Evolutionary conservation across 1,140 invertebrate genomes (phyloP), one percentile per base, ranked within the genome.

Genomic region (Sycobia sp.): DNA sequence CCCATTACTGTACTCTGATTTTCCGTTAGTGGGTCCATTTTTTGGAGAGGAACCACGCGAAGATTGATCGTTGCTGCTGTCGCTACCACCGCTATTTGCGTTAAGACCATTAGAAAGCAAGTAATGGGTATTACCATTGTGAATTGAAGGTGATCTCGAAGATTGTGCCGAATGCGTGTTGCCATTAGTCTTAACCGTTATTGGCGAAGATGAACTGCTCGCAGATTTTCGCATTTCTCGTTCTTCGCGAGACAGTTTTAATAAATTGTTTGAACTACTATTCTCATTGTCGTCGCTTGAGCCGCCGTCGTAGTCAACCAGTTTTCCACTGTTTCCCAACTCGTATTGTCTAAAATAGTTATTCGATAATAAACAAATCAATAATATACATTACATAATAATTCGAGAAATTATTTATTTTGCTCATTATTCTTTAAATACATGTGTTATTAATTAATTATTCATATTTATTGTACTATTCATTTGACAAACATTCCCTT

Each of bases 241-340:
- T 5, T 66, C 11, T 22, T 32, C 51, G 8, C 41, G 18, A 8
- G 25, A 20, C 14, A 32, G 2, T 25, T 55, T 55, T 20, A 25
- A 8, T 4, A 3, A 20, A 10, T n/a, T 18, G 1, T 3, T 22
- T 29, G 36, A 36, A 25, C 34, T 13, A 44, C 23, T 65, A 39
- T 44, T 67, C 2, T 80, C 79, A 8, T 80, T 79, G 13, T 82
- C 79, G 22, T 82, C 80, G 18, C 80, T 82, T 0, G 80, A 81
- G 9, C 76, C 78, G 5, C 50, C 56, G 14, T 60, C 63, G n/a
- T 82, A 82, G 2, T 80, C 79, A 10, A 82, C 80, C 8, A 82
- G 66, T 69, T 79, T 79, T 18, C 69, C 72, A 29, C 70, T 76
- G 8, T 59, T 65, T 23, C 36, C 57, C 11, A 23, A n/a, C 3